phyloP scores from a whole-genome alignment of 2,888 invertebrate genomes.

The Pyrochroa serraticornis region DNA sequence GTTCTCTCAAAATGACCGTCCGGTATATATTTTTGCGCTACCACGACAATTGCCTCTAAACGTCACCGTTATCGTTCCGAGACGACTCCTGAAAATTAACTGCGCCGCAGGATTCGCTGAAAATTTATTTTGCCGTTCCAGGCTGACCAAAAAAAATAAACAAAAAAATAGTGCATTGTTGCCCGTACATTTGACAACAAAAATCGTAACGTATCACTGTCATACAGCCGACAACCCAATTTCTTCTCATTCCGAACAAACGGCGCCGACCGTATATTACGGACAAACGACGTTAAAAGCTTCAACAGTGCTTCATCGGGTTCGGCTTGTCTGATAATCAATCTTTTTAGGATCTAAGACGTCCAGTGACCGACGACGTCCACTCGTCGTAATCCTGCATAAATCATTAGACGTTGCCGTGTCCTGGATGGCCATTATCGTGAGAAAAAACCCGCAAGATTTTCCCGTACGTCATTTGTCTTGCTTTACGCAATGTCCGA shows the following conservation, averaged over 20 bases:
- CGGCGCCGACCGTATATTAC: slow-evolving; percentile 21
- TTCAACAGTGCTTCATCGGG: slow-evolving; percentile 27
- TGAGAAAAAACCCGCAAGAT: slow-evolving; percentile 35
- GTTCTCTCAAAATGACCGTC: too few relatives aligned
- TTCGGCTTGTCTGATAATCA: slow-evolving; percentile 32
- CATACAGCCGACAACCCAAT: slow-evolving; percentile 12
- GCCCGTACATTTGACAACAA: neutral
- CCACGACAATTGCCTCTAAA: too few relatives aligned
- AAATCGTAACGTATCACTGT: slow-evolving; percentile 19
- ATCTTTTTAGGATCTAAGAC: slow-evolving; percentile 32
- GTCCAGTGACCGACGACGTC: slow-evolving; percentile 33
- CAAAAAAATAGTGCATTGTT: too few relatives aligned
- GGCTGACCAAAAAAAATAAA: too few relatives aligned
- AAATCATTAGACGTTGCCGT: slow-evolving; percentile 43
- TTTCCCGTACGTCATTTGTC: slow-evolving; percentile 33
- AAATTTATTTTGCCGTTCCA: too few relatives aligned
- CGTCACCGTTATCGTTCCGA: too few relatives aligned
- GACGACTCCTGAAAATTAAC: too few relatives aligned
- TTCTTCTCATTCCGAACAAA: slow-evolving; percentile 17
- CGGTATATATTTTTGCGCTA: too few relatives aligned
- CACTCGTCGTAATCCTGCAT: slow-evolving; percentile 41
- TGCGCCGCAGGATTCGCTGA: too few relatives aligned
- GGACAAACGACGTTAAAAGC: slow-evolving; percentile 23
- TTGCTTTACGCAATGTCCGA: slow-evolving; percentile 33
- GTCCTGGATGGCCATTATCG: slow-evolving; percentile 45